These are phyloP conservation scores for Amblyjoppa proteus DNA, from an alignment of 2,888 invertebrate species.

Conservation along the genomic window DNA sequence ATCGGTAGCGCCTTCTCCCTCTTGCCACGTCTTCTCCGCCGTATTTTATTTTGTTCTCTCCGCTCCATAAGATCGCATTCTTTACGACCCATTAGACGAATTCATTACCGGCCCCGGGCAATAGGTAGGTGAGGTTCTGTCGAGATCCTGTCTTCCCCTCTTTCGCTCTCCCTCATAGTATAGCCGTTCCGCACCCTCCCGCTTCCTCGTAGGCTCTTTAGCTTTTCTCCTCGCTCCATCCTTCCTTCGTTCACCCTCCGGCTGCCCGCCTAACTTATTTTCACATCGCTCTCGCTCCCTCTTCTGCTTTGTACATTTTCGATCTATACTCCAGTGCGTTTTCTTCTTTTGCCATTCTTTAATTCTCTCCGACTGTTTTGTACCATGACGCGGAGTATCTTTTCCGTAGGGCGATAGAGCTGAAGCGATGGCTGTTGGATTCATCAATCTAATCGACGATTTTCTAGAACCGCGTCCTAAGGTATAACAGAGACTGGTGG, in stretches of 20 bases:
- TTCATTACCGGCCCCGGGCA: constrained; percentile 83
- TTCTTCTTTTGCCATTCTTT: not conserved
- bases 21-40: constrained; percentile 64
- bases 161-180: constrained; percentile 10
- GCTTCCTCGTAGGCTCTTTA: constrained; percentile 59
- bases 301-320: constrained; percentile 35
- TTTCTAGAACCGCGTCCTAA: not conserved
- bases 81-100: constrained; percentile 85
- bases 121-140: constrained; percentile 79
- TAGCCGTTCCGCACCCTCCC: constrained; percentile 55
- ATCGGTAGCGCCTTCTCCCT: constrained; percentile 78
- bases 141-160: constrained; percentile 71
- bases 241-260: constrained; percentile 53
- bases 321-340: not conserved
- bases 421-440: not conserved
- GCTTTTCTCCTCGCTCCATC: constrained; percentile 53
- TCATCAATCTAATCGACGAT: not conserved
- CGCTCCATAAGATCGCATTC: constrained; percentile 85
- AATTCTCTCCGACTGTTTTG: not conserved
- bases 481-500: not conserved
- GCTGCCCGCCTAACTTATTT: constrained; percentile 45
- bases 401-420: not conserved
- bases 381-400: not conserved
- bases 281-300: constrained; percentile 35
- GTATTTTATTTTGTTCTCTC: constrained; percentile 84